Conservation (phyloP, 1,140 invertebrate species). For the Pararge aegeria region DNA sequence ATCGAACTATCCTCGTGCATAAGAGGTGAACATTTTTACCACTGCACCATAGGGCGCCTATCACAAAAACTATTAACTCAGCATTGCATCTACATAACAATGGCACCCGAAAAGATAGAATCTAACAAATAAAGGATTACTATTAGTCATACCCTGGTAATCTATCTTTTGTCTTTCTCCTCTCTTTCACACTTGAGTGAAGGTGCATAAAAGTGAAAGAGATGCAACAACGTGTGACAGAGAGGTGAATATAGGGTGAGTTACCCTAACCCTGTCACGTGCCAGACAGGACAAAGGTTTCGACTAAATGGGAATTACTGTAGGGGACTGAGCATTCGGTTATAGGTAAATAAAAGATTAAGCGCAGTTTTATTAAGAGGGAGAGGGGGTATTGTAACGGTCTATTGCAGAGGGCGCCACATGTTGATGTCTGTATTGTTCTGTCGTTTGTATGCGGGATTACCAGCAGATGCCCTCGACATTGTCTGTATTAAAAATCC, state of each 20-base stretch:
- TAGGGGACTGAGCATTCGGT: conserved; percentile 20
- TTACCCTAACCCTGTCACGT: conserved; percentile 58
- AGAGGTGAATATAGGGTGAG: conserved; percentile 14
- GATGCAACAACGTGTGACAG: background rate
- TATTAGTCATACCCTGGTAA: conserved; percentile 28
- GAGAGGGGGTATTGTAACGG: background rate
- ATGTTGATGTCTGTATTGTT: background rate
- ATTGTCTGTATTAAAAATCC: background rate
- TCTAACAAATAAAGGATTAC: conserved; percentile 33
- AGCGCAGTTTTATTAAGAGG: conserved; percentile 10
- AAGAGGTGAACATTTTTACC: no score
- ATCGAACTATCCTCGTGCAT: no score
- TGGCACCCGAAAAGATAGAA: conserved; percentile 17
- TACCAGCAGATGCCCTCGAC: background rate
- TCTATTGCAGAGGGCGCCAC: conserved; percentile 4
- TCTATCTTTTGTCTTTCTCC: conserved; percentile 13
- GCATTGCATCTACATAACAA: conserved; percentile 20
- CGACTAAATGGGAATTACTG: conserved; percentile 17
- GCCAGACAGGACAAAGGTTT: conserved; percentile 46
- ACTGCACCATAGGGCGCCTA: no score
- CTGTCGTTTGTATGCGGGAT: background rate
- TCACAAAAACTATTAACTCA: background rate
- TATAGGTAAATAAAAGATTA: conserved; percentile 28
- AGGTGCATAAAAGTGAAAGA: conserved; percentile 8
- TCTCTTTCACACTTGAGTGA: conserved; percentile 17